phyloP scores from a whole-genome alignment of 2,888 invertebrate species.

The Euproctis similis region DNA sequence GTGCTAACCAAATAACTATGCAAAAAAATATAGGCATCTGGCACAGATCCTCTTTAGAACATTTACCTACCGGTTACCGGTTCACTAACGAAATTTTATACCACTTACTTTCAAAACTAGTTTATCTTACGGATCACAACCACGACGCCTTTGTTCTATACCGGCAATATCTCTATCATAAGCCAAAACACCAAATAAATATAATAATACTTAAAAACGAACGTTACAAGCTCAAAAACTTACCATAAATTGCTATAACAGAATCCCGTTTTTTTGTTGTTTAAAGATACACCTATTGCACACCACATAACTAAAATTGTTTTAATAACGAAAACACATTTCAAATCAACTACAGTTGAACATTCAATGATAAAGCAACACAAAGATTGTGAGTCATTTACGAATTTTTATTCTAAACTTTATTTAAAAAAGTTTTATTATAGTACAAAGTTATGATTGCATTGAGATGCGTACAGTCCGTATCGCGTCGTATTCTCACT shows the following conservation, averaged over 20 bases:
- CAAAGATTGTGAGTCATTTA: conserved; percentile 10
- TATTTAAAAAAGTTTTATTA: conserved; percentile 17
- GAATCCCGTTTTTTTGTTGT: conserved; percentile 48
- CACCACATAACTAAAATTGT: conserved; percentile 37
- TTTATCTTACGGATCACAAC: conserved; percentile 24
- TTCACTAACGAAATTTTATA: conserved; percentile 32
- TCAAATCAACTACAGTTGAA: conserved; percentile 20
- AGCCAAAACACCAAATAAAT: conserved; percentile 14
- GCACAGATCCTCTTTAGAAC: too few species aligned
- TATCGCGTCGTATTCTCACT: conserved; percentile 58
- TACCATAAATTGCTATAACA: conserved; percentile 42
- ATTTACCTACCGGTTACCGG: too few species aligned
- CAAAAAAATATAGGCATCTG: too few species aligned
- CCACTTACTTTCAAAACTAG: conserved; percentile 52
- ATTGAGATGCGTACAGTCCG: conserved; percentile 30
- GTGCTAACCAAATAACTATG: too few species aligned
- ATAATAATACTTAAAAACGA: conserved; percentile 5
- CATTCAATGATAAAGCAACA: conserved; percentile 26
- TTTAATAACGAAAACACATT: conserved; percentile 27
- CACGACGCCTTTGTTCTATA: conserved; percentile 44
- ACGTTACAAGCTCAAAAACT: conserved; percentile 25
- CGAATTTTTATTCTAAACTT: conserved; percentile 25
- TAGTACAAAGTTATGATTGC: conserved; percentile 13
- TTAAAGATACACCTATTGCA: conserved; percentile 42
- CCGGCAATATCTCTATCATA: conserved; percentile 24